Evolutionary conservation across 1,140 invertebrate species (phyloP), one percentile per base, ranked within the genome.

Genomic region (Formica selysi): DNA sequence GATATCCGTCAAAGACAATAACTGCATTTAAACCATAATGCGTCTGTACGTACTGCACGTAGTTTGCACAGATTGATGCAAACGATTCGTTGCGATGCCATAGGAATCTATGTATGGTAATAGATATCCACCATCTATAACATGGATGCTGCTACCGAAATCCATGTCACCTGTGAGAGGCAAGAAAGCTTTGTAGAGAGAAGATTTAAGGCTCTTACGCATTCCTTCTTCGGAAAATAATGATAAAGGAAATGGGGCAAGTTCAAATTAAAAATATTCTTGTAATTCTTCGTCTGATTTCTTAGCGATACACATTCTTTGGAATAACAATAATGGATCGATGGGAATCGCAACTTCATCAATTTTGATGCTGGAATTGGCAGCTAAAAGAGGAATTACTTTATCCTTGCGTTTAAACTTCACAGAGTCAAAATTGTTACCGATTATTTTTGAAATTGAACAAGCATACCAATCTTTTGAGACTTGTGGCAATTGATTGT

Each of bases 401-500:
- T 54, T 54, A 54, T 16, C 19, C 19, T n/a, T 54, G 16, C 7
- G 13, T 1, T 54, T 54, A 2, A 19, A n/a, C 19, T 54, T 54
- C 1, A 54, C 19, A 5, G 51, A 54, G 29, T 6, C 16, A 36
- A 65, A 65, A 19, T 65, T 2, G 32, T 65, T 36, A 8, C 62
- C 62, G 19, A 65, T n/a, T 7, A 10, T n/a, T 8, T 19, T 1
- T 19, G 6, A 16, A 54, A 19, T 36, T 36, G n/a, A n/a, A 2
- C 2, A n/a, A 7, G 32, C 7, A 36, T 32, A 8, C 64, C 6
- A 6, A 65, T n/a, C 32, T 36, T 16, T 8, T n/a, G 8, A 11
- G 65, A 36, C 10, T 44, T 26, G n/a, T 68, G n/a, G 13, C 65
- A 44, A 22, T 68, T 68, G n/a, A 68, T 68, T 22, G 36, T 68